A percentile compares a stretch with the other conserved stretches of the same genome.
Evolutionary conservation across 1,140 invertebrate genomes (phyloP).

Genomic region (Cotesia vestalis): DNA sequence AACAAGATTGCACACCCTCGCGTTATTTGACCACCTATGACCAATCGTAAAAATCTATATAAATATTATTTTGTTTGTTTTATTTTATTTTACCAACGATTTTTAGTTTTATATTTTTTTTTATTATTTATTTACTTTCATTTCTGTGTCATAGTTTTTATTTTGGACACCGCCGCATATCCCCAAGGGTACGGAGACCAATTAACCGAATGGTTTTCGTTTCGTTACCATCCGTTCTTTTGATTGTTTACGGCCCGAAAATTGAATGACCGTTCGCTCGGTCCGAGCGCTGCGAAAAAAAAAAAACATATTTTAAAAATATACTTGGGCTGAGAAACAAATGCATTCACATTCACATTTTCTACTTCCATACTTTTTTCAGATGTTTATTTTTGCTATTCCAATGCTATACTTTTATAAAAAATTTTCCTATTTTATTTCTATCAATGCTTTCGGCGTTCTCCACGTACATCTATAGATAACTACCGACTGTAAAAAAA

Average conservation of each 20-base stretch:
- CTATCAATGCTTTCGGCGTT: too few relatives aligned
- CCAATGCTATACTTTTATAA: too few relatives aligned
- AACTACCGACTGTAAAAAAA: too few relatives aligned
- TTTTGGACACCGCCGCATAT: slow-evolving; percentile 22
- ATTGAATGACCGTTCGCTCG: slow-evolving; percentile 36
- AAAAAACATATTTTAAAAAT: slow-evolving; percentile 20
- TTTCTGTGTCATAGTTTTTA: slow-evolving; percentile 16
- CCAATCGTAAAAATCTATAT: slow-evolving; percentile 18
- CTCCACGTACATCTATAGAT: too few relatives aligned
- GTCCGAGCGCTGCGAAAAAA: slow-evolving; percentile 11
- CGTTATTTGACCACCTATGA: slow-evolving; percentile 6
- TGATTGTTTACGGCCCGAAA: slow-evolving; percentile 39
- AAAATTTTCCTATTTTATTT: too few relatives aligned
- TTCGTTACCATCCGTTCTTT: slow-evolving; percentile 40
- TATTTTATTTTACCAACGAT: neutral
- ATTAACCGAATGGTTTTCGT: slow-evolving; percentile 40
- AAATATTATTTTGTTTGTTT: neutral
- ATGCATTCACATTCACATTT: neutral
- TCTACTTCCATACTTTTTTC: neutral
- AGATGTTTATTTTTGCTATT: slow-evolving; percentile 1
- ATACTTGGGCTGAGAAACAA: slow-evolving; percentile 28
- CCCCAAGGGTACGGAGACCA: slow-evolving; percentile 38
- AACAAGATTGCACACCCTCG: neutral
- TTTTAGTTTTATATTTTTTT: slow-evolving; percentile 23
- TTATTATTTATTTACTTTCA: slow-evolving; percentile 1